These are phyloP conservation scores for Python bivittatus DNA, from an alignment of 2,113 vertebrate genomes.

Conservation along the genomic window DNA sequence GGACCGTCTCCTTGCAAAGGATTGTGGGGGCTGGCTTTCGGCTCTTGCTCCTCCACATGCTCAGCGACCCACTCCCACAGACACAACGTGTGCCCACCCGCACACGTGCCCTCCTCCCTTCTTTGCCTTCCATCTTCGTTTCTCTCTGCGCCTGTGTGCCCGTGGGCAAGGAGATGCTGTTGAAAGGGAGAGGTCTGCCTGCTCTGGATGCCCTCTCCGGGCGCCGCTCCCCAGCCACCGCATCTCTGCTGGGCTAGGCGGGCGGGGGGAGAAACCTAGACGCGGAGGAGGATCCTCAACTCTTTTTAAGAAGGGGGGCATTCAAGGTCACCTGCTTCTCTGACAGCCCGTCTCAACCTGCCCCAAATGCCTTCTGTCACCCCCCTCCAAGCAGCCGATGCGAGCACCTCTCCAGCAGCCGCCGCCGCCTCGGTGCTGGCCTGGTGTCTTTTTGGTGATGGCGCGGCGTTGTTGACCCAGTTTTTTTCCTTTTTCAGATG, in stretches of 20 bases:
- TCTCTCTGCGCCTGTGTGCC: not conserved
- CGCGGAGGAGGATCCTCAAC: too few relatives aligned
- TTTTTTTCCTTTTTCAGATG: not conserved
- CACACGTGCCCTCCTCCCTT: not conserved
- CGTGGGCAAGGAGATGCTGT: not conserved
- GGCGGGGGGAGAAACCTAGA: not conserved
- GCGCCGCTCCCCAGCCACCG: not conserved
- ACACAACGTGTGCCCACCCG: not conserved
- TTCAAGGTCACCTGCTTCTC: not conserved
- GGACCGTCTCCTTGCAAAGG: not conserved
- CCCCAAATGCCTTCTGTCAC: not conserved
- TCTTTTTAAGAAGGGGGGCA: not conserved
- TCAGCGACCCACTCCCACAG: not conserved
- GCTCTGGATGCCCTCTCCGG: not conserved
- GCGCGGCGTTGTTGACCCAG: conserved; percentile 2
- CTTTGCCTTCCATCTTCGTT: not conserved
- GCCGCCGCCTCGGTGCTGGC: not conserved
- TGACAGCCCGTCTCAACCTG: not conserved
- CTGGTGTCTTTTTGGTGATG: not conserved
- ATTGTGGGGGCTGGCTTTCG: not conserved
- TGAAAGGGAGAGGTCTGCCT: not conserved
- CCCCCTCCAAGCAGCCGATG: conserved; percentile 7
- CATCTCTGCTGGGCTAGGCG: not conserved
- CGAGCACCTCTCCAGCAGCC: not conserved
- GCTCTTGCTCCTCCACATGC: too few relatives aligned